Percentiles rank a stretch among this genome's conserved stretches.
Evolutionary conservation across 2,113 vertebrate genomes (phyloP).

Genomic region (Syngnathus typhle): DNA sequence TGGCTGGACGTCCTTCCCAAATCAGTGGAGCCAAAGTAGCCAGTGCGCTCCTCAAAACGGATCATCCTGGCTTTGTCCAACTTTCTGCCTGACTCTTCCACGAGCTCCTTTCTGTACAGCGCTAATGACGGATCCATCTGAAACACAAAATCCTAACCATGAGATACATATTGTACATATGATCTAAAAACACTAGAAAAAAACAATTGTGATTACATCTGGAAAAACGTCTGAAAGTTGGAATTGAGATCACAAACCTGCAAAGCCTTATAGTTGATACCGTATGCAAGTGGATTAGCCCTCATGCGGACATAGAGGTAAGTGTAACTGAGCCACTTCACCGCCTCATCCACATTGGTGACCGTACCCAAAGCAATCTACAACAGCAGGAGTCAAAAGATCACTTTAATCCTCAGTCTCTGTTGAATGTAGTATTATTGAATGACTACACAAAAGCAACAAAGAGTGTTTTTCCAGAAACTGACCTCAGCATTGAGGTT

Average conservation of each 20-base stretch:
- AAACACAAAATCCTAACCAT: neutral
- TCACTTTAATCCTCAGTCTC: neutral
- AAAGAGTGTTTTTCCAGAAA: neutral
- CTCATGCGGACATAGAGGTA: constrained; percentile 98
- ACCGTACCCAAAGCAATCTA: constrained; percentile 93
- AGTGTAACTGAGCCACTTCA: constrained; percentile 98
- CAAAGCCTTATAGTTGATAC: constrained; percentile 91
- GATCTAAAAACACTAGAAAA: too few relatives aligned
- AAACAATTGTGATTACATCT: too few relatives aligned
- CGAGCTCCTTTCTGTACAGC: constrained; percentile 85
- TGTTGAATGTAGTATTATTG: constrained; percentile 16
- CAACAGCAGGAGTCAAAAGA: constrained; percentile 4
- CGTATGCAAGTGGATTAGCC: constrained; percentile 94
- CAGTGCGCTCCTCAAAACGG: constrained; percentile 93
- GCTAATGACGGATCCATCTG: constrained; percentile 89
- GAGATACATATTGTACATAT: too few relatives aligned
- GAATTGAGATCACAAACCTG: constrained; percentile 72
- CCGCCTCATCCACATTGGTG: constrained; percentile 95
- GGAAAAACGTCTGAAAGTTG: neutral
- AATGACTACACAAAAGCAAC: neutral
- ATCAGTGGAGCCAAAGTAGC: constrained; percentile 94
- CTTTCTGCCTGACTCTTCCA: constrained; percentile 86
- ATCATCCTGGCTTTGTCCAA: constrained; percentile 96
- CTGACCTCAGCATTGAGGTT: constrained; percentile 96
- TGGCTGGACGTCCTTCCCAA: constrained; percentile 94